These are phyloP conservation scores for Oxycera nigricornis DNA, from an alignment of 2,888 invertebrate species.

Conservation along the genomic window DNA sequence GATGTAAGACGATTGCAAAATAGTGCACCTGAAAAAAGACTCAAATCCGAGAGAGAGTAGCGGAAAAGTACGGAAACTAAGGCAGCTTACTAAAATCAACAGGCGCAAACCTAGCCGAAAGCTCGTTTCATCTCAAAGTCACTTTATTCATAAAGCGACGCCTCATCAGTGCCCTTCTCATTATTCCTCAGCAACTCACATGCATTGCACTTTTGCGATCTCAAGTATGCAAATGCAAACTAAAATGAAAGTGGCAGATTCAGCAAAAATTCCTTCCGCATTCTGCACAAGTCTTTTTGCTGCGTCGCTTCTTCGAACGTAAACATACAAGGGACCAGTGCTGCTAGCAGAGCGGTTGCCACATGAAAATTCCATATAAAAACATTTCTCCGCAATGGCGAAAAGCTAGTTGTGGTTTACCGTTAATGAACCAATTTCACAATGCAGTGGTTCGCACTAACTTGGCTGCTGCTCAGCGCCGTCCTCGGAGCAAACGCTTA, in stretches of 20 bases:
- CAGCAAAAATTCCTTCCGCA: constrained; percentile 31
- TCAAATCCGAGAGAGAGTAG: no score
- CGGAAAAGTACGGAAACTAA: no score
- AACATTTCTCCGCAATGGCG: background rate
- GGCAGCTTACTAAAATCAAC: no score
- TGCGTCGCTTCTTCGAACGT: background rate
- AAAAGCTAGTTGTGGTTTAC: background rate
- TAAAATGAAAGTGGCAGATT: background rate
- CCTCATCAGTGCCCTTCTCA: background rate
- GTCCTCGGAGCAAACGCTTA: background rate
- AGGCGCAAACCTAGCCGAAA: no score
- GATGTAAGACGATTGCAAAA: no score
- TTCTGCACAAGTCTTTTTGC: background rate
- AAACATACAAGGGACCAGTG: background rate
- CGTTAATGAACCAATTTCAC: background rate
- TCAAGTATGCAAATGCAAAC: background rate
- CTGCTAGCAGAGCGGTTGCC: background rate
- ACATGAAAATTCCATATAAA: constrained; percentile 4
- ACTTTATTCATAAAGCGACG: background rate
- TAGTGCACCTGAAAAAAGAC: no score
- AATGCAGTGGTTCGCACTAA: background rate
- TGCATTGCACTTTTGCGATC: background rate
- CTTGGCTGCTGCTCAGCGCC: background rate
- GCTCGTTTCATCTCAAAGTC: no score
- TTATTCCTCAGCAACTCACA: background rate